Base-by-base conservation (phyloP, 23 tunicate genomes). In the Oikopleura vanhoeffeni region DNA sequence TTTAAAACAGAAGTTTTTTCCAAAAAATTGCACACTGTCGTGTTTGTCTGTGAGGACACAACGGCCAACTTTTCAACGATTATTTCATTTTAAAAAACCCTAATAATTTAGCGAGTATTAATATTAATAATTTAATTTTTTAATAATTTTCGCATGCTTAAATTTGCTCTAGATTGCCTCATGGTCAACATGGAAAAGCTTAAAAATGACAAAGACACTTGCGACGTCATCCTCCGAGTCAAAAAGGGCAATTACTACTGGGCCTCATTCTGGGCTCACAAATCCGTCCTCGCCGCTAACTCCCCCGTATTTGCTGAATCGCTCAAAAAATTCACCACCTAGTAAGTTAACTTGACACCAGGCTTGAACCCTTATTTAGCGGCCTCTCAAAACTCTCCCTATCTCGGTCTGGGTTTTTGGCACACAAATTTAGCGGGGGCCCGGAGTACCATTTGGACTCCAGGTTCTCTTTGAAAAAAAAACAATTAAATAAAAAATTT, bases 221-320 rank as follows among this genome's bases (percentile, higher is more conserved):
- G 79, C 38, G 79, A 71, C 79, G 79, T 71, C 79, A 71, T 71
- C 38, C 79, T 71, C 79, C 79, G 79, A 18, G 79, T 71, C 79
- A 71, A 71, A 32, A 71, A 71, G 35, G 79, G 79, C 79, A 71
- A 71, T 38, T 71, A 13, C 38, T 71, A 71, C 38, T 71, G 79
- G 79, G 79, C 79, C 35, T 71, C 79, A 18, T 71, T 71, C 38
- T 71, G 79, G 79, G 79, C 79, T 32, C 79, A 71, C 35, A 18
- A 30, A 3, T 71, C 79, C 38, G 79, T 71, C 79, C 79, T 71
- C 38, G 35, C 35, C 79, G 79, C 79, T 38, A 71, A 71, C 32
- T 71, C 79, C 4, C 79, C 79, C 38, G 79, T 71, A 2, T 71
- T 71, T 30, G 79, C 79, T 38, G 79, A 71, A 71, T 33, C 79